phyloP scores from a whole-genome alignment of 2,888 invertebrate genomes.

The Papilio demoleus region DNA sequence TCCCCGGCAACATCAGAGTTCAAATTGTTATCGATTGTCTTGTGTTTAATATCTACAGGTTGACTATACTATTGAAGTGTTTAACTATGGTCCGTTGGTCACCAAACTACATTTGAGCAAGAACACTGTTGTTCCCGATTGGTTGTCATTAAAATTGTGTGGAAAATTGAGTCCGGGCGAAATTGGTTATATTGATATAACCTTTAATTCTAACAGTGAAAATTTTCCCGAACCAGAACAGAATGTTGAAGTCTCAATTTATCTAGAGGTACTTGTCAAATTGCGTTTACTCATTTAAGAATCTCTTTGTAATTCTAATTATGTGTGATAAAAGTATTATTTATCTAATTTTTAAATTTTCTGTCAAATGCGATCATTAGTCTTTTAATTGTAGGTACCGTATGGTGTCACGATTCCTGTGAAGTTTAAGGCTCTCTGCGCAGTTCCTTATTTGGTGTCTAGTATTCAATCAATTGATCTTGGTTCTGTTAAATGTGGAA shows the following conservation, averaged over 20 bases:
- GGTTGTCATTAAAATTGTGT: conserved; percentile 68
- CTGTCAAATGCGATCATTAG: no score
- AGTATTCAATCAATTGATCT: conserved; percentile 77
- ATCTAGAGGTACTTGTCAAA: conserved; percentile 71
- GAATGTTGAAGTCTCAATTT: conserved; percentile 68
- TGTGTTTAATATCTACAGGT: conserved; percentile 52
- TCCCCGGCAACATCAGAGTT: no score
- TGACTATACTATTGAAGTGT: conserved; percentile 72
- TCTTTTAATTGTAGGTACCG: conserved; percentile 69
- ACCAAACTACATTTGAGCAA: conserved; percentile 74
- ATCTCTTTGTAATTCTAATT: no score
- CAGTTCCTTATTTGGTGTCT: conserved; percentile 81
- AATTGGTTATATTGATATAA: conserved; percentile 74
- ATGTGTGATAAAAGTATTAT: no score
- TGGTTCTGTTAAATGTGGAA: conserved; percentile 83
- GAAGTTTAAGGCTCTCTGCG: conserved; percentile 81
- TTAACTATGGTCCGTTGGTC: conserved; percentile 82
- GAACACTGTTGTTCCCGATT: conserved; percentile 60
- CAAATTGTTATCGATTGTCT: background rate
- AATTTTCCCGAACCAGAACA: conserved; percentile 74
- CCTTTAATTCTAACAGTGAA: conserved; percentile 76
- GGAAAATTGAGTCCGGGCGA: conserved; percentile 77
- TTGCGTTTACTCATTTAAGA: background rate
- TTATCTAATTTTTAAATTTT: no score
- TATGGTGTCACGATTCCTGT: conserved; percentile 85